Conservation (phyloP, 2,797 vertebrate genomes). For the Gephyroberyx darwinii region DNA sequence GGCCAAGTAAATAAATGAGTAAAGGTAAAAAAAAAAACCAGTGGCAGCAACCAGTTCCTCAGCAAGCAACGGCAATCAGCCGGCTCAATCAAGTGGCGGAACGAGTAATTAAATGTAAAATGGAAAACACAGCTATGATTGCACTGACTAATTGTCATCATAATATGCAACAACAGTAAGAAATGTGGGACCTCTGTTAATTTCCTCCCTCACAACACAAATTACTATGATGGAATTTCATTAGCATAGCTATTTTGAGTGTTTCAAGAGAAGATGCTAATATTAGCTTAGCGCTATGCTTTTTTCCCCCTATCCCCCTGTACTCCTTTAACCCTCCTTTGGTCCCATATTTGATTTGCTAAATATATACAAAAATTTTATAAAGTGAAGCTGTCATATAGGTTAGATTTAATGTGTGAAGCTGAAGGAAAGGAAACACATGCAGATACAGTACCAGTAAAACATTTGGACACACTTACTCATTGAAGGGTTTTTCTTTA, state of each 20-base stretch:
- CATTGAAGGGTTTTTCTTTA: too few relatives aligned
- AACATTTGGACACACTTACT: too few relatives aligned
- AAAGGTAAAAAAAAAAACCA: not conserved
- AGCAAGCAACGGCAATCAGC: not conserved
- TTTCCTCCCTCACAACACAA: not conserved
- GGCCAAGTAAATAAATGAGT: not conserved
- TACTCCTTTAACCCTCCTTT: too few relatives aligned
- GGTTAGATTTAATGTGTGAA: too few relatives aligned
- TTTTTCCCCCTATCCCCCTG: too few relatives aligned
- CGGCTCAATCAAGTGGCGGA: not conserved
- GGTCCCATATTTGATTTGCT: too few relatives aligned
- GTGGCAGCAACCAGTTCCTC: not conserved
- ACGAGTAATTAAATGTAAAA: not conserved
- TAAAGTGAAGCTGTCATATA: too few relatives aligned
- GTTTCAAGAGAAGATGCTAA: not conserved
- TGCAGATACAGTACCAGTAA: too few relatives aligned
- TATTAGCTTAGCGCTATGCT: too few relatives aligned
- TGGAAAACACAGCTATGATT: not conserved
- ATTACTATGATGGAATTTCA: not conserved
- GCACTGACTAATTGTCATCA: not conserved
- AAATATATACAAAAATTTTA: too few relatives aligned
- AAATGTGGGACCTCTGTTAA: not conserved
- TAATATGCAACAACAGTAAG: not conserved
- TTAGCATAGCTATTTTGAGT: conserved; percentile 2
- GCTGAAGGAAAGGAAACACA: too few relatives aligned